A percentile compares a stretch with the other conserved stretches of the same genome.
Conservation (phyloP, 2,113 vertebrate species). For the Numida meleagris region DNA sequence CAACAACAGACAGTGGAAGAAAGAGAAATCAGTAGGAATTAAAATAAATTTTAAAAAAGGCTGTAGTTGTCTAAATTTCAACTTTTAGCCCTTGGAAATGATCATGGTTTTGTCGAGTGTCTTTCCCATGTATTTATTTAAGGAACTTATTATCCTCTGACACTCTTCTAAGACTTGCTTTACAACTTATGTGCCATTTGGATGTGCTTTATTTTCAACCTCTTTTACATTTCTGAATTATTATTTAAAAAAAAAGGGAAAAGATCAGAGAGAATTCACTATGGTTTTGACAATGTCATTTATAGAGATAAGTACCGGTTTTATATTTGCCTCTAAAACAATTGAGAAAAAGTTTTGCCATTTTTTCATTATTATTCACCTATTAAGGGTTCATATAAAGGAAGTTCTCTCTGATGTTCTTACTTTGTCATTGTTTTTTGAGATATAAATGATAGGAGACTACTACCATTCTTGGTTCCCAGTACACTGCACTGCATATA, state of each 20-base stretch:
- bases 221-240: not conserved
- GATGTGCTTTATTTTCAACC: not conserved
- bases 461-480: not conserved
- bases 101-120: not conserved
- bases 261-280: not conserved
- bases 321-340: not conserved
- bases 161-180: not conserved
- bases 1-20: not conserved
- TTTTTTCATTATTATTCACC: not conserved
- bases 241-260: not conserved
- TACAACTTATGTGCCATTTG: not conserved
- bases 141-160: accelerated
- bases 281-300: not conserved
- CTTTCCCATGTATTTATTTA: not conserved
- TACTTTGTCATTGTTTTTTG: not conserved
- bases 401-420: not conserved
- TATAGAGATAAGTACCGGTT: not conserved
- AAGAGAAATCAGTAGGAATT: not conserved
- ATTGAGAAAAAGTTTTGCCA: not conserved
- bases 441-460: not conserved
- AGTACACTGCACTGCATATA: not conserved
- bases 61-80: not conserved
- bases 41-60: not conserved
- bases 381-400: not conserved
- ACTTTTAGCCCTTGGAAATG: not conserved